These are phyloP conservation scores for Trissolcus basalis DNA, from an alignment of 1,140 invertebrate genomes.

Conservation along the genomic window DNA sequence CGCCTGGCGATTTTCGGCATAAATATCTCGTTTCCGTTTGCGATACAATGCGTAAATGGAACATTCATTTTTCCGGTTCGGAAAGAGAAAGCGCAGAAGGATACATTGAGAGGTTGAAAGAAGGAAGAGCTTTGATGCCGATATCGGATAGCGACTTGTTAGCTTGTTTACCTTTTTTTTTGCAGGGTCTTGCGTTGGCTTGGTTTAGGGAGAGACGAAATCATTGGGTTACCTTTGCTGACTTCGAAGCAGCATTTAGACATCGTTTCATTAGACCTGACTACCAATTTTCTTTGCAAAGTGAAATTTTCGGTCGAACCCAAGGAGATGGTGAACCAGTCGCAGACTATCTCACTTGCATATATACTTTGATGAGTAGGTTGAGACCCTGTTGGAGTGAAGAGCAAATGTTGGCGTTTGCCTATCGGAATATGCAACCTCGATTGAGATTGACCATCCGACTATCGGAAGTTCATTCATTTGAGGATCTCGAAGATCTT, in stretches of 20 bases:
- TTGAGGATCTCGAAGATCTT: neutral
- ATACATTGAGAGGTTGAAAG: neutral
- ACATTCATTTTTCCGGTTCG: slow-evolving; percentile 15
- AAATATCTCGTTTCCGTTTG: no score
- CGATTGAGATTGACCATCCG: slow-evolving; percentile 5
- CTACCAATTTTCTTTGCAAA: slow-evolving; percentile 8
- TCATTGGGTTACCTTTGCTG: neutral
- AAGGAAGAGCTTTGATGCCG: slow-evolving; percentile 17
- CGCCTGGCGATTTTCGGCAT: no score
- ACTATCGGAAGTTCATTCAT: neutral
- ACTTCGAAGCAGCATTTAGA: slow-evolving; percentile 6
- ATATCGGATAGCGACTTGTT: slow-evolving; percentile 11
- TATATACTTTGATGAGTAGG: no score
- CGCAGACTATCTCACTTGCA: no score
- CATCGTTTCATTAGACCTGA: slow-evolving; percentile 6
- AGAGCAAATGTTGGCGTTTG: slow-evolving; percentile 5
- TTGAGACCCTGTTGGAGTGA: slow-evolving; percentile 12
- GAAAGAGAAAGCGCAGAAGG: slow-evolving; percentile 12
- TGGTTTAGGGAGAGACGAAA: slow-evolving; percentile 5
- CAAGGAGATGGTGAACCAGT: no score
- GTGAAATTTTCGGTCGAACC: slow-evolving; percentile 19
- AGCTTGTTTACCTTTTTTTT: slow-evolving; percentile 19
- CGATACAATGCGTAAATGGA: slow-evolving; percentile 33
- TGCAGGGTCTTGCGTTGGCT: slow-evolving; percentile 12
- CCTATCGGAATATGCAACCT: slow-evolving; percentile 12